Conservation (phyloP, 1,140 invertebrate species). For the Thaumetopoea pityocampa region DNA sequence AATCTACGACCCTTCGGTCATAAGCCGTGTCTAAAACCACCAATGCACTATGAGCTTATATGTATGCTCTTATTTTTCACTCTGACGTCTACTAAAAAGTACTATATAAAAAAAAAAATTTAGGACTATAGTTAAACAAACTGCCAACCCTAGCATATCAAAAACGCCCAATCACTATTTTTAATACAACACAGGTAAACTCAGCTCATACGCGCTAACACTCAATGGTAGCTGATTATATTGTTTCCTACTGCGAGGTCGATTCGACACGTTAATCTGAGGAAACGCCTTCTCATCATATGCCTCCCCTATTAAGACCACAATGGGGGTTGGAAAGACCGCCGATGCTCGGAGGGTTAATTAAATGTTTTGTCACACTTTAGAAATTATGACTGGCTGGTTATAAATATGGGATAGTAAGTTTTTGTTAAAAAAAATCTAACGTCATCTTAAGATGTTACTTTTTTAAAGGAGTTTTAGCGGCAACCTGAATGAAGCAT, state of each 20-base stretch:
- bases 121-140: slow-evolving; percentile 12
- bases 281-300: slow-evolving; percentile 50
- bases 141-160: slow-evolving; percentile 29
- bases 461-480: too few relatives aligned
- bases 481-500: too few relatives aligned
- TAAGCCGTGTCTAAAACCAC: too few relatives aligned
- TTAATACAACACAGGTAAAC: slow-evolving; percentile 49
- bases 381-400: slow-evolving; percentile 3
- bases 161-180: slow-evolving; percentile 63
- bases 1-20: too few relatives aligned
- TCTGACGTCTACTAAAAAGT: too few relatives aligned
- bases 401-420: too few relatives aligned
- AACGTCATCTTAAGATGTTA: too few relatives aligned
- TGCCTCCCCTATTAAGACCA: slow-evolving; percentile 36
- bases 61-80: too few relatives aligned
- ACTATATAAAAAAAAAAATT: not conserved
- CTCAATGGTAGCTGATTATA: slow-evolving; percentile 73
- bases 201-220: slow-evolving; percentile 30
- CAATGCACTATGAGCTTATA: too few relatives aligned
- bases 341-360: slow-evolving; percentile 14
- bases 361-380: slow-evolving; percentile 25
- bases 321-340: slow-evolving; percentile 53
- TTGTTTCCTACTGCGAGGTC: slow-evolving; percentile 55
- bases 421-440: too few relatives aligned
- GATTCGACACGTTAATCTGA: slow-evolving; percentile 66